Base-by-base conservation (phyloP, 2,797 vertebrate genomes). In the Poeciliopsis paucimaculata region DNA sequence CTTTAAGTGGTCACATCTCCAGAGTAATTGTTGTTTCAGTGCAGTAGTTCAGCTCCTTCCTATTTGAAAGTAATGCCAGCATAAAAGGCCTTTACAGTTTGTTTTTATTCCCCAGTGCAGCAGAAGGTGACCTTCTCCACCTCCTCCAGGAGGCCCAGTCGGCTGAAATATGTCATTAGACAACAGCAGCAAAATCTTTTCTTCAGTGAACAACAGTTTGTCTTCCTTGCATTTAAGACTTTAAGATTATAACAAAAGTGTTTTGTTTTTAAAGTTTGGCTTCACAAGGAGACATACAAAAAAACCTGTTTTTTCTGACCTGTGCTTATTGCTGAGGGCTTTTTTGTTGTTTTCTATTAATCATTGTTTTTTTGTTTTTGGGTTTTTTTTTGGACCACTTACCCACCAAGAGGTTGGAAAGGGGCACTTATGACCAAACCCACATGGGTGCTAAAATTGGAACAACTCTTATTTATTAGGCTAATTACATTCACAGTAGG, bases 401-500 rank as follows among this genome's bases (percentile, higher is more conserved):
- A 71, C 12, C 26, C 68, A 45, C 68, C 11, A 71, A 71, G 41
- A 43, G 68, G 68, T 45, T 71, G 26, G 26, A 71, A 13, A 45
- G 68, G 41, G 41, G 23, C 68, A 71, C 41, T 71, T 71, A 28
- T 45, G 68, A 71, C 26, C 26, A 45, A 71, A n/a, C 41, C 41
- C 41, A 15, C 12, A n/a, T 2, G 6, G n/a, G 39, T 43, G 41
- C 41, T 28, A 45, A 71, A n/a, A 71, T 26, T 71, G 13, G 68
- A 71, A 16, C 68, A 71, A 45, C 20, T 45, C 5, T 13, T 71
- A 45, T 71, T 71, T 45, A 45, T 45, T 45, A 71, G 68, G 41
- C 68, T 71, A 71, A 71, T n/a, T 45, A n/a, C 23, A 28, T 45
- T 71, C 26, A 70, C 39, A 71, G 68, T 43, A 71, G 68, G 41